These are phyloP conservation scores for Gila orcuttii DNA, from an alignment of 2,113 vertebrate genomes.

Conservation along the genomic window DNA sequence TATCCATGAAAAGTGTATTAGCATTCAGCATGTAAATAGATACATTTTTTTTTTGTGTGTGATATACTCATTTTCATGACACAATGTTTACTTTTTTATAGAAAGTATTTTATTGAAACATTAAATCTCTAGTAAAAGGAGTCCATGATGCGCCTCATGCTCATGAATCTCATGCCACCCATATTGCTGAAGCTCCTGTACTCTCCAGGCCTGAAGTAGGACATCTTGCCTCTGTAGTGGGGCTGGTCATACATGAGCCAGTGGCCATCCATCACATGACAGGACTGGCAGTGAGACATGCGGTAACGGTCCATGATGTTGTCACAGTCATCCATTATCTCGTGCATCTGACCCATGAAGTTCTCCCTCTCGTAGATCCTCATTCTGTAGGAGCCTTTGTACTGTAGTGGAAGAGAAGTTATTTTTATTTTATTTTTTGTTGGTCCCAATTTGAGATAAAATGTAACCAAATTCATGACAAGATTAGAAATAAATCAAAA, in stretches of 20 bases:
- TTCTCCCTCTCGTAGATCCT: conserved; percentile 76
- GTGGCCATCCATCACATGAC: conserved; percentile 69
- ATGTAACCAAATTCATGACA: neutral
- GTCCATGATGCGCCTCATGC: conserved; percentile 38
- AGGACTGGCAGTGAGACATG: conserved; percentile 70
- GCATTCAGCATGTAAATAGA: neutral
- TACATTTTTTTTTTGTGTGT: neutral
- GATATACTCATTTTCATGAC: neutral
- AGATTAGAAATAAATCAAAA: no score
- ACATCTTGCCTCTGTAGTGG: conserved; percentile 61
- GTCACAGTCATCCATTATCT: conserved; percentile 73
- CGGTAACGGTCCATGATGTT: conserved; percentile 63
- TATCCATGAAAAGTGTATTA: neutral
- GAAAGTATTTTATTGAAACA: conserved; percentile 2
- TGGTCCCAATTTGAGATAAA: neutral
- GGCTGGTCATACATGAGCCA: conserved; percentile 68
- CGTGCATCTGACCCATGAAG: conserved; percentile 73
- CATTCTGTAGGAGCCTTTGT: conserved; percentile 72
- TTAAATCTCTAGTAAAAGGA: neutral
- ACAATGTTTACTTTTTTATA: conserved; percentile 13
- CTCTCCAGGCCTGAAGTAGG: conserved; percentile 63
- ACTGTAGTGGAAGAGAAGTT: conserved; percentile 57
- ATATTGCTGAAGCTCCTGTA: conserved; percentile 61
- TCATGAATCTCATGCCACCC: conserved; percentile 42
- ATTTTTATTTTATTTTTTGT: neutral